Evolutionary conservation across 2,888 invertebrate genomes (phyloP).

Genomic region (Zygothrica quintamaculata): DNA sequence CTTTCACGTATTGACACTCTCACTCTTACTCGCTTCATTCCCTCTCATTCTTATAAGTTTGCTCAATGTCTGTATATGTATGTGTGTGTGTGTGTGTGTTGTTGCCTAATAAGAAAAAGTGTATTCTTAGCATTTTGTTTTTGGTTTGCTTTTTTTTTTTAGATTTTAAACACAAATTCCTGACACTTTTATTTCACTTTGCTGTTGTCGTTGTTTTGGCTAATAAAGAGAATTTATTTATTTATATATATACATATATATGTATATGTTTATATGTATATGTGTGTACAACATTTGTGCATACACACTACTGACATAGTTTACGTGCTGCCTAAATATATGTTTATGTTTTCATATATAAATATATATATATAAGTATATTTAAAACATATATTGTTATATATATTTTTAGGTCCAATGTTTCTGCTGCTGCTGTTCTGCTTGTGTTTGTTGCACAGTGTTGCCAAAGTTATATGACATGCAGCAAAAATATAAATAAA

Average conservation of each 20-base stretch:
- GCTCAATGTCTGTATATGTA: background rate
- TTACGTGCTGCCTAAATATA: constrained; percentile 36
- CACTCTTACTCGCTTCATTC: constrained; percentile 24
- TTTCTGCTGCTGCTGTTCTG: no score
- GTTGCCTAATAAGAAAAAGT: constrained; percentile 61
- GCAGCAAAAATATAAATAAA: constrained; percentile 1
- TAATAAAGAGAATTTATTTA: constrained; percentile 34
- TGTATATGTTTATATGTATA: constrained; percentile 31
- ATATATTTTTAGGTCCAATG: constrained; percentile 21
- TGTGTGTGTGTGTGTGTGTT: no score
- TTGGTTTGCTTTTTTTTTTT: constrained; percentile 21
- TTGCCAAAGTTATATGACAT: constrained; percentile 4
- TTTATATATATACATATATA: constrained; percentile 13
- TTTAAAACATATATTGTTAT: constrained; percentile 18
- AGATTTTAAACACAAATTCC: constrained; percentile 54
- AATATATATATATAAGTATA: no score
- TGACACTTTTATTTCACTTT: constrained; percentile 56
- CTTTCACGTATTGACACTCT: constrained; percentile 29
- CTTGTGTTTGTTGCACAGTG: no score
- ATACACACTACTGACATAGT: constrained; percentile 77
- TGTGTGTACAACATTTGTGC: constrained; percentile 62
- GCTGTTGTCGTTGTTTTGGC: constrained; percentile 27
- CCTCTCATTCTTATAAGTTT: background rate
- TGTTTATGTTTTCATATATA: constrained; percentile 28
- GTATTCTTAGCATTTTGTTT: constrained; percentile 53